phyloP scores from a whole-genome alignment of 2,888 invertebrate species.

The Ichneumon xanthorius region DNA sequence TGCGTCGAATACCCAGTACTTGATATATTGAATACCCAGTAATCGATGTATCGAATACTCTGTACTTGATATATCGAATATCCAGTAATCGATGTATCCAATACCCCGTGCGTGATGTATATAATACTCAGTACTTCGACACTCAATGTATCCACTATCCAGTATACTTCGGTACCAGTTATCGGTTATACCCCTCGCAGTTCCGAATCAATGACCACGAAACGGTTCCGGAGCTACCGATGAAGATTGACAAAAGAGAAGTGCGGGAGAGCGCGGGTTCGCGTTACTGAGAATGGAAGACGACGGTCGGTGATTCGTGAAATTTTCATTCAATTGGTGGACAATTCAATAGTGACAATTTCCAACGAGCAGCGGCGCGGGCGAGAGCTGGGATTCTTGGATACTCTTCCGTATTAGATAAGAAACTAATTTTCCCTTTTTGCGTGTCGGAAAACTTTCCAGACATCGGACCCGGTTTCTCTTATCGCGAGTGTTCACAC shows the following conservation, averaged over 20 bases:
- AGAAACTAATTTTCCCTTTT: constrained; percentile 17
- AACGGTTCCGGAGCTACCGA: not conserved
- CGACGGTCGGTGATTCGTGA: constrained; percentile 22
- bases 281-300: constrained; percentile 30
- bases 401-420: not conserved
- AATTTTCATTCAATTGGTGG: constrained; percentile 23
- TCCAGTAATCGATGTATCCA: too few relatives aligned
- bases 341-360: constrained; percentile 26
- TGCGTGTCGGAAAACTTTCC: constrained; percentile 18
- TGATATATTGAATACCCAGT: too few relatives aligned
- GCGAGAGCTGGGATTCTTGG: not conserved
- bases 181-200: not conserved
- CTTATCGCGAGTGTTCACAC: constrained; percentile 15
- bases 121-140: too few relatives aligned
- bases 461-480: not conserved
- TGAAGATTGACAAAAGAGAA: not conserved
- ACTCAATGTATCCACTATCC: too few relatives aligned
- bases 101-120: too few relatives aligned
- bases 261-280: not conserved
- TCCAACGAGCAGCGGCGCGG: not conserved
- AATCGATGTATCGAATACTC: too few relatives aligned
- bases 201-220: not conserved
- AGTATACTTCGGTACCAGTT: not conserved
- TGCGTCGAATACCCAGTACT: too few relatives aligned
- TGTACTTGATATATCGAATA: too few relatives aligned